phyloP scores from a whole-genome alignment of 2,113 vertebrate species.

The Xenopus tropicalis region DNA sequence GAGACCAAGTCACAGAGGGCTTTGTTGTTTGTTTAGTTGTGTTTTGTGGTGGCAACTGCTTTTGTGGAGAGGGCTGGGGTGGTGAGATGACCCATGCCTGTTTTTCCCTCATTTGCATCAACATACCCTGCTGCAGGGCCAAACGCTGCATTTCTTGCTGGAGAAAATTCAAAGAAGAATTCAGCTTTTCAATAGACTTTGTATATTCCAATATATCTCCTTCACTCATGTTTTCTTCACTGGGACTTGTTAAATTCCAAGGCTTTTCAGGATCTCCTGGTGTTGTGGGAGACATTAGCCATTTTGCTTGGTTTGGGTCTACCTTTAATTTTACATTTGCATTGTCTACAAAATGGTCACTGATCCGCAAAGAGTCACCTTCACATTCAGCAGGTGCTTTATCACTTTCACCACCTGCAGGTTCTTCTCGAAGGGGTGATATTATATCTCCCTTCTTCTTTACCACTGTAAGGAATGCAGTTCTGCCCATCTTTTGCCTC shows the following conservation, averaged over 20 bases:
- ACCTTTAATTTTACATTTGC: slow-evolving; percentile 45
- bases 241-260: slow-evolving; percentile 66
- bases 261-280: slow-evolving; percentile 63
- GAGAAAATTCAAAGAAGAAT: slow-evolving; percentile 84
- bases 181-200: slow-evolving; percentile 91
- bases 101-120: slow-evolving; percentile 96
- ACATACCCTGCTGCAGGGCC: slow-evolving; percentile 91
- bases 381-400: slow-evolving; percentile 59
- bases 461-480: slow-evolving; percentile 89
- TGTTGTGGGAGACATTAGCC: slow-evolving; percentile 71
- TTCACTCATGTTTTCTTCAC: slow-evolving; percentile 75
- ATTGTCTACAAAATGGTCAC: slow-evolving; percentile 40
- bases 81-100: slow-evolving; percentile 88
- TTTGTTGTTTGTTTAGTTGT: slow-evolving; percentile 68
- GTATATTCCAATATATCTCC: slow-evolving; percentile 89
- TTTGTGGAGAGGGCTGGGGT: slow-evolving; percentile 82
- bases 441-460: slow-evolving; percentile 85
- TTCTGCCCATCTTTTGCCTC: slow-evolving; percentile 92
- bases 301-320: slow-evolving; percentile 63
- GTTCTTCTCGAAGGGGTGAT: slow-evolving; percentile 76
- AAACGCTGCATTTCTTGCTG: slow-evolving; percentile 95
- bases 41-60: slow-evolving; percentile 63
- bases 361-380: slow-evolving; percentile 50
- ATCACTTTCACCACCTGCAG: slow-evolving; percentile 68
- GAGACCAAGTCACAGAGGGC: slow-evolving; percentile 73